Evolutionary conservation across 2,888 invertebrate species (phyloP), one percentile per base, ranked within the genome.

Genomic region (Oligia strigilis): DNA sequence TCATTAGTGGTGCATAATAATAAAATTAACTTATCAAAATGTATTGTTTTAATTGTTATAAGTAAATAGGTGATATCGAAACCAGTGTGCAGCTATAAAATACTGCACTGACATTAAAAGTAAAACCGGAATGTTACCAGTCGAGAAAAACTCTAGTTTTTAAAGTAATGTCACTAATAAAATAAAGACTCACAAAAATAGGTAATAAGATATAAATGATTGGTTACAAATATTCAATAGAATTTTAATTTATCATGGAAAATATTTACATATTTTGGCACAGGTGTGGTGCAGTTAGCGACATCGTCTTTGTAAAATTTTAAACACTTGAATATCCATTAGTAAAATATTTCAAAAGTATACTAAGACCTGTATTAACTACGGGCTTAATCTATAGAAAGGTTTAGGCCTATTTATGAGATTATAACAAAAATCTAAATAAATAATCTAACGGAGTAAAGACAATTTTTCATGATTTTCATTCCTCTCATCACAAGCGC

Each of bases 181-280:
- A 89, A 86, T 83, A 87, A 85, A 85, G 87, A 88, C 85, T 83
- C 66, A 84, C 77, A 91, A 89, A 90, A 78, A 74, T 72, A 89
- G 91, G 89, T 91, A 92, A 90, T 84, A 91, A 91, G 89, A 88
- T 86, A 88, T 88, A 91, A 90, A 87, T 86, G 81, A 90, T 82
- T 80, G 89, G 79, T 90, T 90, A 88, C 87, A 88, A 85, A 90
- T 90, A 90, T 91, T 92, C 87, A 91, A 92, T 93, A 91, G 87
- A 91, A 90, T 91, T 91, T 90, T 86, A 89, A 90, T 92, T 83
- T 88, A 83, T 90, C 90, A 92, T 93, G 94, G 94, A 93, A 94
- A 93, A 94, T 96, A 96, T 96, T 94, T 96, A 96, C 95, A 96
- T 92, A 92, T 91, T 91, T 97, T 97, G 97, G 97, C 97, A 97